phyloP scores from a whole-genome alignment of 1,140 invertebrate species.

The Archivesica marissinica region DNA sequence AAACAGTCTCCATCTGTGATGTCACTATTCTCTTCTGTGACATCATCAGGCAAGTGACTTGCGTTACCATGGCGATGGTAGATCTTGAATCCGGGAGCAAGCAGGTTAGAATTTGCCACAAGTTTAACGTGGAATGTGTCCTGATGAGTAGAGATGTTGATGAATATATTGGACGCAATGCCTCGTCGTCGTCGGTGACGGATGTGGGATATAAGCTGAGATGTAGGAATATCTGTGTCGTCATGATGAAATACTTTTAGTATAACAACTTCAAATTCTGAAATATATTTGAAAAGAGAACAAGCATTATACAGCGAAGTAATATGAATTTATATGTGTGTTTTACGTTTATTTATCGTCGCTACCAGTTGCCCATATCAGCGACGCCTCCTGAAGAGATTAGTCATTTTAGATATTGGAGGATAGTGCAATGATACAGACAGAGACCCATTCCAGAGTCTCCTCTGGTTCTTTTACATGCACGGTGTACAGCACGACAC shows the following conservation, averaged over 20 bases:
- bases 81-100: slow-evolving; percentile 49
- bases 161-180: slow-evolving; percentile 44
- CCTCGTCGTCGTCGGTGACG: slow-evolving; percentile 46
- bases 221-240: background rate
- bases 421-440: too few species aligned
- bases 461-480: too few species aligned
- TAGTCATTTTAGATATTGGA: too few species aligned
- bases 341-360: too few species aligned
- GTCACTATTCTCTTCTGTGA: slow-evolving; percentile 26
- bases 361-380: too few species aligned
- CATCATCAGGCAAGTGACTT: slow-evolving; percentile 25
- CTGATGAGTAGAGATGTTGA: slow-evolving; percentile 43
- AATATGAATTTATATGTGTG: too few species aligned
- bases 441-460: too few species aligned
- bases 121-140: slow-evolving; percentile 44
- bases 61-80: slow-evolving; percentile 42
- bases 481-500: too few species aligned
- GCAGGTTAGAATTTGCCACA: slow-evolving; percentile 19
- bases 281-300: too few species aligned
- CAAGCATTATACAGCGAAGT: too few species aligned
- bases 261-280: slow-evolving; percentile 51
- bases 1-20: slow-evolving; percentile 27
- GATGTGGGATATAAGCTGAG: background rate
- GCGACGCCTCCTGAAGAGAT: too few species aligned
- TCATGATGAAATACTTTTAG: slow-evolving; percentile 48